Evolutionary conservation across 2,797 vertebrate species (phyloP).

Genomic region (Lutjanus argentimaculatus): DNA sequence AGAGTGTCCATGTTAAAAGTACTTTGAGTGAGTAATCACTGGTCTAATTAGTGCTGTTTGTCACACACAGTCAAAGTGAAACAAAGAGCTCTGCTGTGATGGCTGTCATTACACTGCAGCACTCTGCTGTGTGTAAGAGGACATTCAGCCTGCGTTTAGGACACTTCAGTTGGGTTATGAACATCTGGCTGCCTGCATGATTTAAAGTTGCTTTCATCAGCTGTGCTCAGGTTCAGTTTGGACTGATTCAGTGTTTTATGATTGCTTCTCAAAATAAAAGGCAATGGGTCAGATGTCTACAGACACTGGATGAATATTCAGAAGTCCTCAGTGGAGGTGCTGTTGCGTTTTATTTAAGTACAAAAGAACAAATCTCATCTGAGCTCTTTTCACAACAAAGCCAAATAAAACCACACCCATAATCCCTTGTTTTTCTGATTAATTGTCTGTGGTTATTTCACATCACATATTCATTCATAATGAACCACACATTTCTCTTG

Average conservation of each 20-base stretch:
- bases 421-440: background rate
- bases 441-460: background rate
- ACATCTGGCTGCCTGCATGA: background rate
- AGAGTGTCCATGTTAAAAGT: background rate
- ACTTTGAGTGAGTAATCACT: background rate
- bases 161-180: background rate
- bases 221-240: background rate
- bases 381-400: background rate
- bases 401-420: background rate
- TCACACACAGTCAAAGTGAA: background rate
- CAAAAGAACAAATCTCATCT: too few species aligned
- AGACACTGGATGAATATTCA: background rate
- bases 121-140: background rate
- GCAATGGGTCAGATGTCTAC: background rate
- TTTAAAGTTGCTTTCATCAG: constrained; percentile 2
- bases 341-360: too few species aligned
- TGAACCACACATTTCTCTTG: background rate
- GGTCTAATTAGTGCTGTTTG: background rate
- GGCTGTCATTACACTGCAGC: background rate
- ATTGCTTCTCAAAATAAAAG: background rate
- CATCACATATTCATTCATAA: background rate
- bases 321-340: background rate
- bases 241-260: background rate
- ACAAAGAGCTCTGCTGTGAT: constrained; percentile 6
- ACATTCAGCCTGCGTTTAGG: background rate